Base-by-base conservation (phyloP, 2,113 vertebrate genomes). In the Cacatua alba region DNA sequence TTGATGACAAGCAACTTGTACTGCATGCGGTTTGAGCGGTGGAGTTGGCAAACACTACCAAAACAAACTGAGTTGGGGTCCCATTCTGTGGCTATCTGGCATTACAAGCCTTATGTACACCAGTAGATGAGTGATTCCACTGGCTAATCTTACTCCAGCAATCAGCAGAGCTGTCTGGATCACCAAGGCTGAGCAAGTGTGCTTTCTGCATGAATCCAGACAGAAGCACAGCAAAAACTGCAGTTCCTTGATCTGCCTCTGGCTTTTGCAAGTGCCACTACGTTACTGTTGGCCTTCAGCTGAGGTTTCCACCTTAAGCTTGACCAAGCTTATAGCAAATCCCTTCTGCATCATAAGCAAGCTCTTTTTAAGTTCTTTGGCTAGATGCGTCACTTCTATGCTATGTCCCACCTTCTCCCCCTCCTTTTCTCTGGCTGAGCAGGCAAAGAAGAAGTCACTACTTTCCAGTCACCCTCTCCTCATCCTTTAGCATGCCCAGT, bases 401-500 rank as follows among this genome's bases (percentile, higher is more conserved):
- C 19, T 25, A 11, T 7, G 17, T 31, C 33, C 24, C 3, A 8
- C 49, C 43, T 70, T 62, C 41, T 53, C 11, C 29, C 17, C 7
- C 4, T 69, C 39, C 74, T 60, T 20, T 55, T 41, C 24, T 55
- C 24, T 43, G 46, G 41, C 1, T 64, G 37, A 70, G 70, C 16
- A 81, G 51, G 7, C 20, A 55, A 76, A 90, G 24, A 13, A 71
- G 69, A 48, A 35, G 21, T 26, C 41, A 2, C 46, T 59, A 31
- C 46, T 65, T 89, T 78, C 26, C 57, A 49, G 2, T 3, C 44
- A 17, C 7, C 17, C 7, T n/a, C 43, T 92, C 11, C 60, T 25
- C 46, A 51, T 1, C 5, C 9, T 19, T 8, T 6, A 48, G n/a
- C 29, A 46, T 5, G 19, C 13, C 24, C 5, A 6, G 10, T 0